These are phyloP conservation scores for Cheilosia variabilis DNA, from an alignment of 2,888 invertebrate species.

Conservation along the genomic window DNA sequence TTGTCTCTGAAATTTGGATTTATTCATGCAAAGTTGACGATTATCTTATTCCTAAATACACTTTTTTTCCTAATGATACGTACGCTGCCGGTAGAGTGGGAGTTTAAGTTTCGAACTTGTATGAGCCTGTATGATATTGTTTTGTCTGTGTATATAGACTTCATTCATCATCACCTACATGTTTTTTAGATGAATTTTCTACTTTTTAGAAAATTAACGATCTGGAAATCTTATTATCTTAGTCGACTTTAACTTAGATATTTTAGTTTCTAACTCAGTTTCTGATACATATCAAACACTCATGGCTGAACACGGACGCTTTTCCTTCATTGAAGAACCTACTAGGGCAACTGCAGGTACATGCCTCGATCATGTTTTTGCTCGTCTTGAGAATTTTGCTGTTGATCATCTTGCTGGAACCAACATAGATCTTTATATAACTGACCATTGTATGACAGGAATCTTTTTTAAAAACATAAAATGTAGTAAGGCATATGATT, in stretches of 20 bases:
- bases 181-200: neutral
- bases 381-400: conserved; percentile 1
- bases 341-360: too few relatives aligned
- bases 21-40: too few relatives aligned
- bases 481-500: neutral
- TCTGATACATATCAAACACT: conserved; percentile 5
- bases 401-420: neutral
- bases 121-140: too few relatives aligned
- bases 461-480: conserved; percentile 14
- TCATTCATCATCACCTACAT: neutral
- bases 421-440: conserved; percentile 4
- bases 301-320: conserved; percentile 4
- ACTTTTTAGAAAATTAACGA: neutral
- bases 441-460: conserved; percentile 10
- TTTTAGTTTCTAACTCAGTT: neutral
- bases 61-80: too few relatives aligned
- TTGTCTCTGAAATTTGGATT: too few relatives aligned
- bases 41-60: too few relatives aligned
- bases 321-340: too few relatives aligned
- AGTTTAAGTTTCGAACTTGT: too few relatives aligned
- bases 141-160: neutral
- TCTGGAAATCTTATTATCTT: conserved; percentile 6
- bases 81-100: too few relatives aligned
- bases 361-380: conserved; percentile 14
- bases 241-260: neutral